These are phyloP conservation scores for Ceratotherium simum DNA, from an alignment of 2,113 vertebrate genomes.

Conservation along the genomic window DNA sequence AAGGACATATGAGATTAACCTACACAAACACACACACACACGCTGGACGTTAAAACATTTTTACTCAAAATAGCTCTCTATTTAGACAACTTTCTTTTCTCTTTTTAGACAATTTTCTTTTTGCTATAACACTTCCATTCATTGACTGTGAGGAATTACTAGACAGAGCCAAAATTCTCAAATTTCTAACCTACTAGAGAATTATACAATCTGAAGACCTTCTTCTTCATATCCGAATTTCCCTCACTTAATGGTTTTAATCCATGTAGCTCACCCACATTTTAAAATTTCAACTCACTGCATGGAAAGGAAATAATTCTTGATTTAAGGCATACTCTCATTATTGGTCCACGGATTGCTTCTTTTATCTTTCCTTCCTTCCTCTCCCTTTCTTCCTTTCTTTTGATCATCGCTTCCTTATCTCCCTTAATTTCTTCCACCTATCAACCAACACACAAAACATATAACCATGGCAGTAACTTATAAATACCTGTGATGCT, in stretches of 20 bases:
- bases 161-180: rapidly evolving
- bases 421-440: no score
- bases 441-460: no score
- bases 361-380: neutral
- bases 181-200: rapidly evolving
- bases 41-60: neutral
- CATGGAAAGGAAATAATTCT: neutral
- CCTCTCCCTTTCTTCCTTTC: neutral
- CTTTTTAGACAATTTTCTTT: neutral
- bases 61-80: neutral
- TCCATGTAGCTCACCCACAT: neutral
- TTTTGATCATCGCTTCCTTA: neutral
- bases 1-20: no score
- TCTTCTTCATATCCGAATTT: neutral
- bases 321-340: neutral
- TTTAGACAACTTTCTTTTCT: neutral
- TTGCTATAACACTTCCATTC: neutral
- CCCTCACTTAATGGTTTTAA: neutral
- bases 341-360: no score
- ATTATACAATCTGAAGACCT: no score
- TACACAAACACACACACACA: neutral
- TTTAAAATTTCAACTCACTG: neutral
- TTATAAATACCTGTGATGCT: no score
- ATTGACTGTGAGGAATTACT: neutral
- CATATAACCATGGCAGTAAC: no score